Base-by-base conservation (phyloP, 2,797 vertebrate genomes). In the Glyptemys insculpta region DNA sequence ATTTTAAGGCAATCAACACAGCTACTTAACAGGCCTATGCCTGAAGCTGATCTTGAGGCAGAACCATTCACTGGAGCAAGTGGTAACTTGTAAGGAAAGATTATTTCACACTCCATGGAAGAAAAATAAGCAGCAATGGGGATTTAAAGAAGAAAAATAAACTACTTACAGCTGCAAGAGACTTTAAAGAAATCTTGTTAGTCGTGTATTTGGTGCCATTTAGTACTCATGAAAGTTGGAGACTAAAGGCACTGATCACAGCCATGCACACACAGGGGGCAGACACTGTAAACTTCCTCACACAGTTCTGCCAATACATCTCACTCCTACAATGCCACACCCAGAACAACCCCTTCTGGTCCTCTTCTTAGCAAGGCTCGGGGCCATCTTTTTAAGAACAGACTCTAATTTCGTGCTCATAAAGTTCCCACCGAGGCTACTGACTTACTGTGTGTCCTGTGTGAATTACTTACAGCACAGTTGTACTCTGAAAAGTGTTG, bases 251-350 rank as follows among this genome's bases (percentile, higher is more conserved):
- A 76, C 44, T 59, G 65, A 79, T 87, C 50, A 87, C 57, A 83
- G 68, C 81, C 74, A 87, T 44, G 78, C 50, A 79, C 49, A 87
- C 41, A 19, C n/a, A 68, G 31, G 37, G 82, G 57, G 16, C 57
- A 83, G 57, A 92, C 57, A 80, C 49, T 49, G n/a, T 83, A 83
- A 92, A 88, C 86, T 23, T 49, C 76, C 83, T 54, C 83, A 37
- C 52, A 50, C 12, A 74, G 59, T 5, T 83, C 50, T 88, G 81
- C 76, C 74, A 85, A 88, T 49, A 81, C 52, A 81, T 49, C 85
- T 79, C 53, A 12, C 44, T 81, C 59, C 83, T 65, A 74, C 68
- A 49, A 44, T 15, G 34, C 53, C 52, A 37, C 23, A 52, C 44
- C 37, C 65, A 37, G n/a, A 79, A 74, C 79, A 57, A 56, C 52